These are phyloP conservation scores for Periophthalmus modestus DNA, from an alignment of 2,113 vertebrate genomes.

Conservation along the genomic window DNA sequence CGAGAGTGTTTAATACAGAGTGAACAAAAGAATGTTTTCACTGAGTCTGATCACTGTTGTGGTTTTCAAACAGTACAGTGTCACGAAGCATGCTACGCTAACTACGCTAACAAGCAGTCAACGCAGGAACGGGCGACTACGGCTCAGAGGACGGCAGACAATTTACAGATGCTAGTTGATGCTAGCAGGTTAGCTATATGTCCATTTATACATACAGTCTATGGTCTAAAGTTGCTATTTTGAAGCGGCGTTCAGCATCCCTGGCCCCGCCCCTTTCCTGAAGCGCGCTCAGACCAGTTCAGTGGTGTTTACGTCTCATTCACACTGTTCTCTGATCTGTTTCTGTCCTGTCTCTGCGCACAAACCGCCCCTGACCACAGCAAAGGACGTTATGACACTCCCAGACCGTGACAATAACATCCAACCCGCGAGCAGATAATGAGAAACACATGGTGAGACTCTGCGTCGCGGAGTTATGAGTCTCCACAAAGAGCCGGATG, in stretches of 20 bases:
- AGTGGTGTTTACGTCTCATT: too few relatives aligned
- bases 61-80: too few relatives aligned
- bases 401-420: constrained; percentile 49
- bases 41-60: too few relatives aligned
- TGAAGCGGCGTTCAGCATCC: constrained; percentile 6
- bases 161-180: too few relatives aligned
- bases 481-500: constrained; percentile 15
- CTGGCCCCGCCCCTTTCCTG: neutral
- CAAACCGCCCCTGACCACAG: constrained; percentile 35
- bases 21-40: too few relatives aligned
- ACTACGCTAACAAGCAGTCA: too few relatives aligned
- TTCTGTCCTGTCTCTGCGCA: constrained; percentile 15
- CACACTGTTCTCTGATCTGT: neutral
- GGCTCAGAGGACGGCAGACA: too few relatives aligned
- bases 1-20: too few relatives aligned
- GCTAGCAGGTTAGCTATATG: too few relatives aligned
- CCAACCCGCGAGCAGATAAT: constrained; percentile 28
- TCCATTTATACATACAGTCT: too few relatives aligned
- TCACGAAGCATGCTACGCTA: too few relatives aligned
- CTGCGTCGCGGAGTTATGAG: constrained; percentile 15
- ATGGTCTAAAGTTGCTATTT: constrained; percentile 13
- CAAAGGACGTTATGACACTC: constrained; percentile 41
- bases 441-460: constrained; percentile 44
- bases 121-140: too few relatives aligned
- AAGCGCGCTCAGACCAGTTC: neutral